Evolutionary conservation across 2,888 invertebrate genomes (phyloP).

Genomic region (Melitaea athalia): DNA sequence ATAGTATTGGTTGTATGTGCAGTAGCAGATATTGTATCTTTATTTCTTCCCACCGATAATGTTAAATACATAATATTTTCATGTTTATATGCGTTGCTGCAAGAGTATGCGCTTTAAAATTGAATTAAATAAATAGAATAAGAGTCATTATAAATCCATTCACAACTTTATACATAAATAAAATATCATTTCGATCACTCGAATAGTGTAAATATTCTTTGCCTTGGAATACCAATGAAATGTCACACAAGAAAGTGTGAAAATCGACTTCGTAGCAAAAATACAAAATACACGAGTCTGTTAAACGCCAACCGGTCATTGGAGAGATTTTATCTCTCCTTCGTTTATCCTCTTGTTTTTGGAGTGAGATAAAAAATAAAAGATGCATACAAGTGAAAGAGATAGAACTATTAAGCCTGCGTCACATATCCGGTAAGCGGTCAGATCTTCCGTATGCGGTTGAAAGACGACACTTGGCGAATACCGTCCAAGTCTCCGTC

Average conservation of each 20-base stretch:
- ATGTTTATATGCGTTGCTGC: not conserved
- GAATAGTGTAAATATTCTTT: not conserved
- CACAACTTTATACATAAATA: not conserved
- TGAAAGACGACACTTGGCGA: slow-evolving; percentile 27
- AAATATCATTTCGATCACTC: slow-evolving; percentile 4
- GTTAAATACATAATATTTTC: not conserved
- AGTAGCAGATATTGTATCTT: not conserved
- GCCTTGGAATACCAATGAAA: slow-evolving; percentile 3
- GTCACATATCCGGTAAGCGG: slow-evolving; percentile 10
- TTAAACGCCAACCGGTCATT: slow-evolving; percentile 4
- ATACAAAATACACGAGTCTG: not conserved
- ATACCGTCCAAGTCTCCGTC: slow-evolving; percentile 48
- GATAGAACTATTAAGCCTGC: not conserved
- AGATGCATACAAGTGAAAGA: not conserved
- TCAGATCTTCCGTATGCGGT: slow-evolving; percentile 13
- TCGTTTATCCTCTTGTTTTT: not conserved
- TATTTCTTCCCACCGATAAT: not conserved
- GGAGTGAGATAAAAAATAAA: not conserved
- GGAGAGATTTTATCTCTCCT: slow-evolving; percentile 1
- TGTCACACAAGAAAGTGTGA: not conserved
- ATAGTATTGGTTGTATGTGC: slow-evolving; percentile 12
- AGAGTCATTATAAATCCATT: not conserved
- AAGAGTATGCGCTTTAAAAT: not conserved
- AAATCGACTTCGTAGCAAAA: slow-evolving; percentile 8
- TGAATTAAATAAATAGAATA: not conserved